Percentiles rank a stretch among this genome's conserved stretches.
Conservation (phyloP, 2,888 invertebrate species). For the Lamellibrachia satsuma region DNA sequence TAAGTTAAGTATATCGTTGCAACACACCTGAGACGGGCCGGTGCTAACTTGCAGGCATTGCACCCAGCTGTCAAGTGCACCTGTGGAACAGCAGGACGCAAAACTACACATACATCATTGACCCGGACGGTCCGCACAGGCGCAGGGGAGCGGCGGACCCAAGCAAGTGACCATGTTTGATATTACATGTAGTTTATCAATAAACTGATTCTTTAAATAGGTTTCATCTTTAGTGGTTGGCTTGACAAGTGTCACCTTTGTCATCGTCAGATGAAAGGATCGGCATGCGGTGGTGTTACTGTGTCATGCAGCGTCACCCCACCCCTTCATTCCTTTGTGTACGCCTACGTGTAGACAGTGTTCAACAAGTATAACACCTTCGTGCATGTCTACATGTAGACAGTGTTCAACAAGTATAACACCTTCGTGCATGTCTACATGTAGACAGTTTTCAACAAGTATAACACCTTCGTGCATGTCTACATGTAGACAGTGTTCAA, state of each 20-base stretch:
- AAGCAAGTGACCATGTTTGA: not conserved
- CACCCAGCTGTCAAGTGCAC: slow-evolving; percentile 51
- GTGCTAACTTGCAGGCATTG: slow-evolving; percentile 44
- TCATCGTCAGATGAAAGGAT: not conserved
- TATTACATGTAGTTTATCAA: no score
- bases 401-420: no score
- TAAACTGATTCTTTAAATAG: not conserved
- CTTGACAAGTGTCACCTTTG: not conserved
- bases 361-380: no score
- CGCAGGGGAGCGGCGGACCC: not conserved
- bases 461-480: no score
- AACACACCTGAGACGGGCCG: not conserved
- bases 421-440: no score
- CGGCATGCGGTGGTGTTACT: not conserved
- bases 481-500: no score
- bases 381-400: no score
- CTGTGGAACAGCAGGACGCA: slow-evolving; percentile 37
- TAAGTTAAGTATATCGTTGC: no score
- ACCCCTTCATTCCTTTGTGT: no score
- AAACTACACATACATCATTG: slow-evolving; percentile 47
- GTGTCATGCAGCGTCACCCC: not conserved
- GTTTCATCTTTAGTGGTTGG: not conserved
- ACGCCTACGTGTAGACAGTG: no score
- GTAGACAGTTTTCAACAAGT: no score
- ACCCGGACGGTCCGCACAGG: slow-evolving; percentile 42